Evolutionary conservation across 2,888 invertebrate species (phyloP).

Genomic region (Chaitophorus viminalis): DNA sequence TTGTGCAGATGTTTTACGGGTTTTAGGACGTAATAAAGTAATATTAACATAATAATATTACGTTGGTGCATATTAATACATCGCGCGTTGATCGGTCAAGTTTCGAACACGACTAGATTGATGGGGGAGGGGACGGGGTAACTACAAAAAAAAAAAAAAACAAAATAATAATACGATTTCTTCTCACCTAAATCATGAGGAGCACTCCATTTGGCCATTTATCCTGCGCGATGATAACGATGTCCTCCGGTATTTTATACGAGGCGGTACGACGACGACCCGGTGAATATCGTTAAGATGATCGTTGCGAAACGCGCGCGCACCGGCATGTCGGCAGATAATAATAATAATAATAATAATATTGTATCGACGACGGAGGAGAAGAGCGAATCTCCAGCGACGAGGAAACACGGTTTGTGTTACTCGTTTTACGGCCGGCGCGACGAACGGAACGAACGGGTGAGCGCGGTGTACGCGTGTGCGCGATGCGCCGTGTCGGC

Average conservation of each 20-base stretch:
- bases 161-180: neutral
- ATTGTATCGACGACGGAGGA: neutral
- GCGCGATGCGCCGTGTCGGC: constrained; percentile 59
- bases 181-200: neutral
- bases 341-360: too few relatives aligned
- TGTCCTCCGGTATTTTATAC: neutral
- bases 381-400: too few relatives aligned
- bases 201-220: constrained; percentile 11
- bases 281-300: neutral
- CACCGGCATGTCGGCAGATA: neutral
- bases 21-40: too few relatives aligned
- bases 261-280: neutral
- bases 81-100: neutral
- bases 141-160: neutral
- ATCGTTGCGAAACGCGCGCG: neutral
- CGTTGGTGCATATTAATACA: too few relatives aligned
- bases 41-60: too few relatives aligned
- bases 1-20: too few relatives aligned
- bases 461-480: neutral
- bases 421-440: neutral
- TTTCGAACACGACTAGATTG: neutral
- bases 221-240: neutral
- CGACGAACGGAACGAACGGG: neutral
- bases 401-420: too few relatives aligned
- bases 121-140: too few relatives aligned